These are phyloP conservation scores for Coleophora deauratella DNA, from an alignment of 2,888 invertebrate species.

Conservation along the genomic window DNA sequence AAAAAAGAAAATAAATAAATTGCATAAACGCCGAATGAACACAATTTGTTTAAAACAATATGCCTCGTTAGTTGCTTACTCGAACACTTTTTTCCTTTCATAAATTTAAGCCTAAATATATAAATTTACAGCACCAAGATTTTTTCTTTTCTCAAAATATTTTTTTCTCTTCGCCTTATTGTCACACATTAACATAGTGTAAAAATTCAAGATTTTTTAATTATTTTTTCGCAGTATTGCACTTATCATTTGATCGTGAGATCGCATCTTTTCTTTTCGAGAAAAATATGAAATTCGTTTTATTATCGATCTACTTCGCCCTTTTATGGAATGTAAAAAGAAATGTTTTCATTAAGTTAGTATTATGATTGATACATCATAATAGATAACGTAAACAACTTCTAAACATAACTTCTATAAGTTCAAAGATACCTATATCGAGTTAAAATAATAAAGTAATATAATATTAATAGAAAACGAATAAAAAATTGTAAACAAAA, in stretches of 20 bases:
- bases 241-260: conserved; percentile 40
- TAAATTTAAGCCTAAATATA: conserved; percentile 73
- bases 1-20: conserved; percentile 66
- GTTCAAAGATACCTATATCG: conserved; percentile 48
- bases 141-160: conserved; percentile 72
- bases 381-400: conserved; percentile 26
- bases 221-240: conserved; percentile 70
- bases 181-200: conserved; percentile 71
- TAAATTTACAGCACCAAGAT: conserved; percentile 75
- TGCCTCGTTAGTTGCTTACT: conserved; percentile 70
- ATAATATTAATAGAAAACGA: conserved; percentile 33
- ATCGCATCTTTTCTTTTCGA: conserved; percentile 10
- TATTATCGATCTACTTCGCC: conserved; percentile 23
- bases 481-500: conserved; percentile 21
- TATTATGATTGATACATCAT: conserved; percentile 30
- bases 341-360: conserved; percentile 15
- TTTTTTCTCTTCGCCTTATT: conserved; percentile 70
- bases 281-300: background rate
- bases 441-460: conserved; percentile 28
- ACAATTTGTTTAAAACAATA: conserved; percentile 63
- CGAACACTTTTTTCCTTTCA: conserved; percentile 63
- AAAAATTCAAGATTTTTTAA: conserved; percentile 59
- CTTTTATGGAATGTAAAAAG: conserved; percentile 49
- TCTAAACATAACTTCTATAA: conserved; percentile 32
- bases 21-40: conserved; percentile 63